Percentiles rank a stretch among this genome's conserved stretches.
Conservation (phyloP, 1,140 invertebrate species). For the Chymomyza costata region DNA sequence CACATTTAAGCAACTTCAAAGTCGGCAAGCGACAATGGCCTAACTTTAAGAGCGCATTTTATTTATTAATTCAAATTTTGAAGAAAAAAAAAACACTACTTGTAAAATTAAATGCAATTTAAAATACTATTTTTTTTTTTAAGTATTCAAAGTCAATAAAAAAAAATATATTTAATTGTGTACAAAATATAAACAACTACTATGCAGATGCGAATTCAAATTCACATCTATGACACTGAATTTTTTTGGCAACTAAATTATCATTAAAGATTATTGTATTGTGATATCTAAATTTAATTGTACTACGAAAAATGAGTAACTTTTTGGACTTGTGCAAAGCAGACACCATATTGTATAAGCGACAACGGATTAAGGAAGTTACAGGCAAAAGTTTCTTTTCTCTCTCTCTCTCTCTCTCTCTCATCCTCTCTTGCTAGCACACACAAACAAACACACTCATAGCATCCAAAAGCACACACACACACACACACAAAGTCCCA, state of each 20-base stretch:
- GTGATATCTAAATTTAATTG: conserved; percentile 71
- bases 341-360: too few species aligned
- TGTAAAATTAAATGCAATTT: conserved; percentile 10
- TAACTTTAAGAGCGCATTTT: conserved; percentile 20
- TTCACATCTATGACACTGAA: too few species aligned
- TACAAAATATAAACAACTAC: too few species aligned
- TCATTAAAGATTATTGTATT: conserved; percentile 67
- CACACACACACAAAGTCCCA: conserved; percentile 13
- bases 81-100: conserved; percentile 4
- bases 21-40: too few species aligned
- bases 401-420: too few species aligned
- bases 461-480: conserved; percentile 3
- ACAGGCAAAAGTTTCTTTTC: too few species aligned
- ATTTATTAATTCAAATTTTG: conserved; percentile 20
- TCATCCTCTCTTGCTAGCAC: neutral
- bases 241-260: conserved; percentile 44
- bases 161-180: too few species aligned
- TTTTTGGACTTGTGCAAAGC: conserved; percentile 18
- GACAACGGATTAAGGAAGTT: too few species aligned
- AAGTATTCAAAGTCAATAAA: too few species aligned
- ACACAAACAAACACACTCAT: conserved; percentile 10
- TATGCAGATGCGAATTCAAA: too few species aligned
- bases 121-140: too few species aligned
- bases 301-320: conserved; percentile 25
- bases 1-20: too few species aligned